Percentiles rank a stretch among this genome's conserved stretches.
phyloP scores from a whole-genome alignment of 2,113 vertebrate genomes.

The Isichthys henryi region DNA sequence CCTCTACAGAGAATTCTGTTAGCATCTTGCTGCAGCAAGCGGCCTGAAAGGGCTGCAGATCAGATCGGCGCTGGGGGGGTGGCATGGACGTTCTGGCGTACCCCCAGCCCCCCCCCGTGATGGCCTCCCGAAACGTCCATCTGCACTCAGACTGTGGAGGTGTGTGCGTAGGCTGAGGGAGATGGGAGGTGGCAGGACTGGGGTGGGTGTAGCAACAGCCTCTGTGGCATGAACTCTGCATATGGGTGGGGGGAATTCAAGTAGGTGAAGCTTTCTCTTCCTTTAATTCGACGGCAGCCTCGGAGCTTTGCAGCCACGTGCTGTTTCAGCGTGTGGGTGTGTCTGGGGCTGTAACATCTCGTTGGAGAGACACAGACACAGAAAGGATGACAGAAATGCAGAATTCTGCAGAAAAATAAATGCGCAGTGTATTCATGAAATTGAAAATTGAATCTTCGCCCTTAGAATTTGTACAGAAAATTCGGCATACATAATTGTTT shows the following conservation, averaged over 20 bases:
- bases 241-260: conserved; percentile 23
- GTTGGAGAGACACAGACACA: not conserved
- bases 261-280: not conserved
- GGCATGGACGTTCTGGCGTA: not conserved
- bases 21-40: not conserved
- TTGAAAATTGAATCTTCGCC: not conserved
- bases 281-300: conserved; percentile 34
- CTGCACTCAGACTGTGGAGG: conserved; percentile 10
- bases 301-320: conserved; percentile 56
- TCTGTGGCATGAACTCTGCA: conserved; percentile 30
- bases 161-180: conserved; percentile 10
- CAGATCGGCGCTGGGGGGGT: not conserved
- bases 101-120: not conserved
- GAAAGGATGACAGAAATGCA: not conserved
- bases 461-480: not conserved
- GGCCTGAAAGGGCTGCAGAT: not conserved
- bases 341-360: conserved; percentile 43
- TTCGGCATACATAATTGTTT: not conserved
- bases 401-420: not conserved
- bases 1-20: not conserved
- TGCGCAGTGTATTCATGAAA: not conserved
- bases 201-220: conserved; percentile 18
- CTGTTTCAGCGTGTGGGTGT: conserved; percentile 69
- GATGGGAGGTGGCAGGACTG: not conserved
- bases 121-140: not conserved